Percentiles rank a stretch among this genome's conserved stretches.
Evolutionary conservation across 2,113 vertebrate species (phyloP).

Genomic region (Pollachius pollachius): DNA sequence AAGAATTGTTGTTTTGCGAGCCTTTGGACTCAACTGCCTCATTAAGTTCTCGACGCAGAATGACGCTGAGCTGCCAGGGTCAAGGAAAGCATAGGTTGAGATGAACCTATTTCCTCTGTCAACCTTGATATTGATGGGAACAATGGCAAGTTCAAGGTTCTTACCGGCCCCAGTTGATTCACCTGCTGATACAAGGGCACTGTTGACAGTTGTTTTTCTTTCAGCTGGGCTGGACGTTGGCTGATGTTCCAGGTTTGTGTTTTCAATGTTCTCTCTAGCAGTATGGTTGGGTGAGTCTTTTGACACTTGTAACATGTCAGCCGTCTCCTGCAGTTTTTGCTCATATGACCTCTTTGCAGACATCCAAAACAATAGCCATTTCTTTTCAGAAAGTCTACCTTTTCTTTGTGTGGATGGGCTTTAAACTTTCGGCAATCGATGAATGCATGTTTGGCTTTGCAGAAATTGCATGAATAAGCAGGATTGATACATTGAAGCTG

Average conservation of each 20-base stretch:
- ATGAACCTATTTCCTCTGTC: not conserved
- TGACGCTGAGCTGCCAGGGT: not conserved
- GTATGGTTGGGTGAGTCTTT: not conserved
- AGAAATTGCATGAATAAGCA: too few relatives aligned
- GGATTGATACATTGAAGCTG: too few relatives aligned
- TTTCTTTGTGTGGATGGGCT: not conserved
- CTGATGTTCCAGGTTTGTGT: not conserved
- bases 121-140: not conserved
- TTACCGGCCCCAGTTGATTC: not conserved
- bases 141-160: not conserved
- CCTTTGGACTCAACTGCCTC: not conserved
- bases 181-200: not conserved
- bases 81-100: not conserved
- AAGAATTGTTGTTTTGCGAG: too few relatives aligned
- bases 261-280: not conserved
- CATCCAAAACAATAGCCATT: not conserved
- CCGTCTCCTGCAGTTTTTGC: not conserved
- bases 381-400: not conserved
- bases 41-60: not conserved
- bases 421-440: too few relatives aligned
- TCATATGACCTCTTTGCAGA: not conserved
- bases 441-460: too few relatives aligned
- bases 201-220: too few relatives aligned
- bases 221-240: too few relatives aligned
- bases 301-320: not conserved